Evolutionary conservation across 2,888 invertebrate species (phyloP).

Genomic region (Agrotis puta): DNA sequence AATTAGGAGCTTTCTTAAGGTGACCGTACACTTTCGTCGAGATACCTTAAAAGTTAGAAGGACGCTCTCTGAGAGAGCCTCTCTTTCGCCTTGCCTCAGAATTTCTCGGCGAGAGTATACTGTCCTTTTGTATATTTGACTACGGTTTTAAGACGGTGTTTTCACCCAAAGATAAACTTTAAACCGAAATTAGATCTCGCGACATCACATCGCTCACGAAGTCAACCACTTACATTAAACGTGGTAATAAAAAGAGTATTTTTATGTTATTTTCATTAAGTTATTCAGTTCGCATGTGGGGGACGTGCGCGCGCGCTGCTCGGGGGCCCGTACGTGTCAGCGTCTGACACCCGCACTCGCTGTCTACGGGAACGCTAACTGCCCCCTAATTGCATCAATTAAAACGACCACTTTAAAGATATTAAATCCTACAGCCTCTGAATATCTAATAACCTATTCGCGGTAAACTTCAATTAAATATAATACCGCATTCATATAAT

Average conservation of each 20-base stretch:
- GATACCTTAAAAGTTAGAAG: too few species aligned
- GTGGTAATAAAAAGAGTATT: slow-evolving; percentile 65
- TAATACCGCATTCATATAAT: slow-evolving; percentile 48
- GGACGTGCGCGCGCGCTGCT: slow-evolving; percentile 73
- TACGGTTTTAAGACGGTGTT: not conserved
- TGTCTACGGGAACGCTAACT: slow-evolving; percentile 68
- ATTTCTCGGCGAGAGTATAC: too few species aligned
- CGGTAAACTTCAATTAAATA: slow-evolving; percentile 63
- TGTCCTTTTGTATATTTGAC: not conserved
- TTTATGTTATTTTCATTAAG: slow-evolving; percentile 74
- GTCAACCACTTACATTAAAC: slow-evolving; percentile 56
- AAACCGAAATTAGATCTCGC: slow-evolving; percentile 41
- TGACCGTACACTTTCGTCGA: too few species aligned
- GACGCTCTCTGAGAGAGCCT: too few species aligned
- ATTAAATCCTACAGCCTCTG: slow-evolving; percentile 78
- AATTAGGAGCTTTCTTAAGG: not conserved
- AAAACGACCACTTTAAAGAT: slow-evolving; percentile 73
- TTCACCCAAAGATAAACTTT: slow-evolving; percentile 3
- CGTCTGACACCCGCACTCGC: slow-evolving; percentile 65
- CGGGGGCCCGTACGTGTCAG: slow-evolving; percentile 72
- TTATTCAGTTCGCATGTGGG: slow-evolving; percentile 77
- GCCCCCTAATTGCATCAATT: slow-evolving; percentile 82
- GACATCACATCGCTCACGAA: slow-evolving; percentile 46
- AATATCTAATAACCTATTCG: slow-evolving; percentile 75
- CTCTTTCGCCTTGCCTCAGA: too few species aligned